A percentile compares a stretch with the other conserved stretches of the same genome.
Evolutionary conservation across 2,797 vertebrate genomes (phyloP).

Genomic region (Pipistrellus pygmaeus): DNA sequence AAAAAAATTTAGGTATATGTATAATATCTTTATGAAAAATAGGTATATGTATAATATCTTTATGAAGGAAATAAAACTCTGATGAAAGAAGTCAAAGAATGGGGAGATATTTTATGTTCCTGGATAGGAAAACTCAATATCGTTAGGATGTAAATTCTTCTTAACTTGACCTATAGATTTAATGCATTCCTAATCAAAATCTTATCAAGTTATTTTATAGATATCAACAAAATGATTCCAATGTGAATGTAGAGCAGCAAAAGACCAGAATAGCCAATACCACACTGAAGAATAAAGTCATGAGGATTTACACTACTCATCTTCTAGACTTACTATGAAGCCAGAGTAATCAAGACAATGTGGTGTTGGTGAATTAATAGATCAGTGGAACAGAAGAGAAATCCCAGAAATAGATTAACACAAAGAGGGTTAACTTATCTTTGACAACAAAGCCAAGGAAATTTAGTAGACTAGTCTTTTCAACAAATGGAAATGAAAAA

Average conservation of each 20-base stretch:
- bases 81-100: not conserved
- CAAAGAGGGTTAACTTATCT: not conserved
- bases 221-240: not conserved
- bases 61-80: not conserved
- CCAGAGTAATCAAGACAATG: not conserved
- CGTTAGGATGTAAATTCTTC: not conserved
- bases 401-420: not conserved
- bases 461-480: not conserved
- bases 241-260: not conserved
- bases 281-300: not conserved
- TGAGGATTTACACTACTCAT: not conserved
- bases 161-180: not conserved
- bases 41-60: not conserved
- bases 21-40: conserved; percentile 10
- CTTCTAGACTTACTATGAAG: not conserved
- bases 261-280: not conserved
- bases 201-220: not conserved
- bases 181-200: not conserved
- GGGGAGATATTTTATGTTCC: not conserved
- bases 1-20: not conserved
- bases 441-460: not conserved
- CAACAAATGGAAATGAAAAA: not conserved
- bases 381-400: not conserved
- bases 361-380: not conserved
- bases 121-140: not conserved